These are phyloP conservation scores for Lissocephala sabroskyi DNA, from an alignment of 2,888 invertebrate species.

Conservation along the genomic window DNA sequence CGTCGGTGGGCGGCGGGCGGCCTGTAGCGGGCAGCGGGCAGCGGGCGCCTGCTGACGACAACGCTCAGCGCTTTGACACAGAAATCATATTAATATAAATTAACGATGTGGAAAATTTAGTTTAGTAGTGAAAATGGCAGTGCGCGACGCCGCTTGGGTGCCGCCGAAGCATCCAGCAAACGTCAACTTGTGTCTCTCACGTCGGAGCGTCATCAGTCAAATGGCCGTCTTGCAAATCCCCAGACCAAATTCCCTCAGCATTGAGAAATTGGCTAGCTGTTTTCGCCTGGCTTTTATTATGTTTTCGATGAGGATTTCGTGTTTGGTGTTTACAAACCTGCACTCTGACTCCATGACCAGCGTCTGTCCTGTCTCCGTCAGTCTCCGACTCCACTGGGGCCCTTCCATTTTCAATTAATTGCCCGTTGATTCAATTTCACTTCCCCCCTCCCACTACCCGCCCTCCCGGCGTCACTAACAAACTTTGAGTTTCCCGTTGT, in stretches of 20 bases:
- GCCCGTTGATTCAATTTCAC: constrained; percentile 26
- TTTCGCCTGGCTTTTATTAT: neutral
- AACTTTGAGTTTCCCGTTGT: too few species aligned
- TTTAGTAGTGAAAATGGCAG: constrained; percentile 69
- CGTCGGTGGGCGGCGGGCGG: too few species aligned
- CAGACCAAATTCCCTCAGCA: constrained; percentile 15
- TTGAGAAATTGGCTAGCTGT: constrained; percentile 46
- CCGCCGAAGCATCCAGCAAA: neutral
- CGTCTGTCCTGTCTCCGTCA: constrained; percentile 38
- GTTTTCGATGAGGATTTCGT: neutral
- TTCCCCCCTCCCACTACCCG: constrained; percentile 8
- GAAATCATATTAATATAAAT: constrained; percentile 73
- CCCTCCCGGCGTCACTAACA: too few species aligned
- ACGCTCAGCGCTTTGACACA: constrained; percentile 54
- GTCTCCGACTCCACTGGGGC: constrained; percentile 40
- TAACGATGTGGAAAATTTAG: constrained; percentile 73
- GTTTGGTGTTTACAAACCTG: constrained; percentile 11
- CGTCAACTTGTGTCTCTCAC: constrained; percentile 45
- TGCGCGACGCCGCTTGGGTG: too few species aligned
- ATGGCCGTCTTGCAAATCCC: constrained; percentile 52
- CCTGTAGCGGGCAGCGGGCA: too few species aligned
- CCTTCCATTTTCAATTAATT: constrained; percentile 44
- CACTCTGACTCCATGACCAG: too few species aligned
- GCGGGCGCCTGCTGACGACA: constrained; percentile 11
- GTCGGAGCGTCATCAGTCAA: constrained; percentile 56